Evolutionary conservation across 2,797 vertebrate species (phyloP), one percentile per base, ranked within the genome.

Genomic region (Pogonophryne albipinna): DNA sequence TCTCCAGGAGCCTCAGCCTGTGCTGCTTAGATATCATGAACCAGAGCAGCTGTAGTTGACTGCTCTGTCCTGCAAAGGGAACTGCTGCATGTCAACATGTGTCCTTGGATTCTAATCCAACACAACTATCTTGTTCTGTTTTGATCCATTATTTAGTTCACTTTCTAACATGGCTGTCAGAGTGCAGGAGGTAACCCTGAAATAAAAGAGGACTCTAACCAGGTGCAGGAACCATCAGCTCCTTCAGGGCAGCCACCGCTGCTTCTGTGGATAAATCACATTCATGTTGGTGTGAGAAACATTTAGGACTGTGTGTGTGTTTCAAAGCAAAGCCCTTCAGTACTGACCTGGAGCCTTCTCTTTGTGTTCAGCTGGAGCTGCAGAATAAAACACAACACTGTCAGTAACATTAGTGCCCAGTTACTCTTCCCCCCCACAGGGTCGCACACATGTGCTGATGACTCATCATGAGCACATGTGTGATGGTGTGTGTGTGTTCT

Each of bases 331-430:
- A 71, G 23, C 23, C 4, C 20, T 42, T 62, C 16, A 51, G 6
- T 15, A 78, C 66, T 64, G 19, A 83, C 80, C 76, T 45, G 52
- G 20, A 65, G 49, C 47, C 7, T 53, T 31, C 41, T 52, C 16
- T 27, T 56, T 34, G n/a, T 74, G 45, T 79, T 79, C 80, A 64
- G 67, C 20, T 23, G 81, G 81, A 72, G 81, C 76, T 79, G 55
- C 47, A 78, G 19, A 66, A 19, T 44, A 20, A 70, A 41, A 61
- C 45, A 34, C 38, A 41, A 61, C 45, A 34, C 38, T 19, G 31
- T 63, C 23, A 64, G 49, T 19, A 55, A 44, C 11, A 66, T 17
- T 8, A n/a, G 15, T 13, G 11, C n/a, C 19, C 23, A 11, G 14
- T 46, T 27, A 42, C 19, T 20, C 14, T 51, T 51, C 49, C 15